Evolutionary conservation across 1,140 invertebrate species (phyloP).

Genomic region (Brachionus sp.): DNA sequence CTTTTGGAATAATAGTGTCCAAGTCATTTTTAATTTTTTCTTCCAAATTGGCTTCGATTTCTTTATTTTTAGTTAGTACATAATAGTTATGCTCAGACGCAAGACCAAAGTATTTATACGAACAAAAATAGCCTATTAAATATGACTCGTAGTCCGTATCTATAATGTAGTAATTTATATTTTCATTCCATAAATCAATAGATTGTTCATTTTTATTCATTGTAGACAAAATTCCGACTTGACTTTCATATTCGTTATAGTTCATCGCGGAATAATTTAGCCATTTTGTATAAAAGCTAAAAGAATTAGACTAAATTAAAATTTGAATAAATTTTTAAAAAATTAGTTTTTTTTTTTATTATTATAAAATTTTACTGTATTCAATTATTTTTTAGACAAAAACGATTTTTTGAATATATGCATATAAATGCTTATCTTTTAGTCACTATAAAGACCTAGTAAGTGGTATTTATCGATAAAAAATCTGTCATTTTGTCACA

Average conservation of each 20-base stretch:
- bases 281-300: neutral
- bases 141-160: neutral
- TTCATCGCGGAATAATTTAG: neutral
- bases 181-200: slow-evolving; percentile 15
- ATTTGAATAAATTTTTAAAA: neutral
- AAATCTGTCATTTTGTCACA: too few species aligned
- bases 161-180: slow-evolving; percentile 10
- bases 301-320: neutral
- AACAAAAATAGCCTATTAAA: slow-evolving; percentile 18
- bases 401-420: too few species aligned
- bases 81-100: slow-evolving; percentile 18
- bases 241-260: neutral
- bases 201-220: neutral
- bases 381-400: too few species aligned
- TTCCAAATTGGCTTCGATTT: neutral
- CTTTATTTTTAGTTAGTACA: neutral
- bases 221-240: neutral
- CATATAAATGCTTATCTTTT: too few species aligned
- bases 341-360: neutral
- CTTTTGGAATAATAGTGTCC: neutral
- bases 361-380: neutral
- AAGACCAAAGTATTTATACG: slow-evolving; percentile 28
- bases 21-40: neutral
- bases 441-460: too few species aligned
- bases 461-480: too few species aligned